Base-by-base conservation (phyloP, 2,888 invertebrate genomes). In the Cerastoderma edule region DNA sequence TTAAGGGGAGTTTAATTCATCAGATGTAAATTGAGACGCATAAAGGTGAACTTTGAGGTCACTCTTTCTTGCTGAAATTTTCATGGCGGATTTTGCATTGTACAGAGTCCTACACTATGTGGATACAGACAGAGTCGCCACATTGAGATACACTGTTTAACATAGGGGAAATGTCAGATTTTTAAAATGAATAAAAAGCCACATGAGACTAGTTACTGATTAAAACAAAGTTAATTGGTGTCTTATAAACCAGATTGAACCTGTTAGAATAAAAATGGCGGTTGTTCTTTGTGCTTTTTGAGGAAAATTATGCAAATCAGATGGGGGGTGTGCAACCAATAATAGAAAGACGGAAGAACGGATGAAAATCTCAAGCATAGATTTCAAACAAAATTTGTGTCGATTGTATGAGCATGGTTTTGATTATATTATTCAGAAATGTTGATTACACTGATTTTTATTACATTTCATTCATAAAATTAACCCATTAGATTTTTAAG, bases 1-100 rank as follows among this genome's bases (percentile, higher is more conserved):
- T 90, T 81, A 90, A 81, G 63, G 78, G 88, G 82, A 88, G 83
- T 91, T 91, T 91, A 85, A 91, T 91, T 91, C 90, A 91, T 90
- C 83, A 85, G 77, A 81, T 78, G 78, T 76, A 75, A 80, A 85
- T 83, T 85, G 32, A 84, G 86, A 84, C 83, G 79, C 85, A 80
- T 83, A 74, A 85, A 86, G 88, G 86, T 87, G 88, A 85, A 84
- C 84, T 89, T 90, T 89, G 87, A 88, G 90, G 89, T 88, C 87
- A 85, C 85, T 87, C 83, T 85, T 87, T 85, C 86, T 82, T 80
- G 86, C 44, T 65, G 70, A 75, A 72, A 63, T 81, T 78, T 83
- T 86, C 83, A 85, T 85, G 83, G 85, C 86, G 84, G 83, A 80
- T 78, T 80, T 81, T 75, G 63, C 54, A 30, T 57, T 57, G 64